Percentiles rank a stretch among this genome's conserved stretches.
These are phyloP conservation scores for Mystacides longicornis DNA, from an alignment of 2,888 invertebrate genomes.

Conservation along the genomic window DNA sequence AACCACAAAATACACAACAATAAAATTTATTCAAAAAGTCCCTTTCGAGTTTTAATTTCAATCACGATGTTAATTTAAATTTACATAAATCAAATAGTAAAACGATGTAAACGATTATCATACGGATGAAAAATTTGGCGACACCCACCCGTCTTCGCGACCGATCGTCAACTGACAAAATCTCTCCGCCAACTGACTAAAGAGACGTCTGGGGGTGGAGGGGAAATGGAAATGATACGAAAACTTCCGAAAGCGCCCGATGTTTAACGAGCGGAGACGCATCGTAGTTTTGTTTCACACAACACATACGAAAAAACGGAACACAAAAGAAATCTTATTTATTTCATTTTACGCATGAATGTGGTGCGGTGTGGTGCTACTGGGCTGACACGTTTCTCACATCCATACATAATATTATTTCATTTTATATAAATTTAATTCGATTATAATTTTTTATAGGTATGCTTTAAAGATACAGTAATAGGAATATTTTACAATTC, in stretches of 20 bases:
- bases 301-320: constrained; percentile 15
- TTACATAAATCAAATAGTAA: constrained; percentile 4
- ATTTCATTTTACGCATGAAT: background rate
- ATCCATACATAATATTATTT: no score
- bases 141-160: constrained; percentile 20
- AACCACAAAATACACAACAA: background rate
- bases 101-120: constrained; percentile 20
- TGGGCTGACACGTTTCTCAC: no score
- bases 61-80: constrained; percentile 2
- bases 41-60: background rate
- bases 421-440: no score
- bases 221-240: constrained; percentile 42
- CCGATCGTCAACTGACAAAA: constrained; percentile 23
- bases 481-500: no score
- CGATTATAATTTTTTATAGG: no score
- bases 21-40: background rate
- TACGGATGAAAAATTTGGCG: constrained; percentile 9
- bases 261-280: constrained; percentile 31
- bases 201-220: constrained; percentile 35
- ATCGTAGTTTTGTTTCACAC: constrained; percentile 15
- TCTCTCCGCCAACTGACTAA: constrained; percentile 38
- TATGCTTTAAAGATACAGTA: no score
- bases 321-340: no score
- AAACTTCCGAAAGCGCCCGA: constrained; percentile 48
- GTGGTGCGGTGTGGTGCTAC: no score